Evolutionary conservation across 2,113 vertebrate species (phyloP).

Genomic region (Circaetus cinerascens): DNA sequence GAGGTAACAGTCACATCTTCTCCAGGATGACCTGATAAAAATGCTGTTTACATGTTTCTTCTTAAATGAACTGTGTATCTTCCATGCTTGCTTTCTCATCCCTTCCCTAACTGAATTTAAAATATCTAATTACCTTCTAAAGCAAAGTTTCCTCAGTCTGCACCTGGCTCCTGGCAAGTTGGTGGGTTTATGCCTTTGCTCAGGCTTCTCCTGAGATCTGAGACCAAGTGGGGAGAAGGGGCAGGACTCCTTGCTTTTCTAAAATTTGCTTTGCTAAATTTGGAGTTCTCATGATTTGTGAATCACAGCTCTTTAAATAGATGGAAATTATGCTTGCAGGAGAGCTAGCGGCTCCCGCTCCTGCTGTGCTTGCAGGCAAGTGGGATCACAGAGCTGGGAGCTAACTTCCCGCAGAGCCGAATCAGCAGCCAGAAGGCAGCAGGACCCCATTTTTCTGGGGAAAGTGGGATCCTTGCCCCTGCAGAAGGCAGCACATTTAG

Average conservation of each 20-base stretch:
- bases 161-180: not conserved
- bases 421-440: not conserved
- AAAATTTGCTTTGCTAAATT: not conserved
- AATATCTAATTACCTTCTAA: not conserved
- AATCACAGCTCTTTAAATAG: not conserved
- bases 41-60: not conserved
- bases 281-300: not conserved
- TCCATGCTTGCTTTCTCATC: not conserved
- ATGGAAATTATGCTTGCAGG: not conserved
- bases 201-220: not conserved
- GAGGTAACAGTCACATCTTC: conserved; percentile 46
- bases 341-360: not conserved
- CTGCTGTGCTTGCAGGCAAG: not conserved
- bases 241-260: not conserved
- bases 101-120: not conserved
- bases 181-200: not conserved
- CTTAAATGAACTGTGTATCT: conserved; percentile 20
- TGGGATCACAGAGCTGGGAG: not conserved
- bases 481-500: not conserved
- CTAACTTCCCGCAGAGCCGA: not conserved
- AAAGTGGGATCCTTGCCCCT: not conserved
- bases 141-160: not conserved
- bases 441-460: not conserved
- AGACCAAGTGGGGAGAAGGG: not conserved
- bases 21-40: conserved; percentile 30